A percentile compares a stretch with the other conserved stretches of the same genome.
Conservation (phyloP, 2,797 vertebrate species). For the Sebastes wilsoni region DNA sequence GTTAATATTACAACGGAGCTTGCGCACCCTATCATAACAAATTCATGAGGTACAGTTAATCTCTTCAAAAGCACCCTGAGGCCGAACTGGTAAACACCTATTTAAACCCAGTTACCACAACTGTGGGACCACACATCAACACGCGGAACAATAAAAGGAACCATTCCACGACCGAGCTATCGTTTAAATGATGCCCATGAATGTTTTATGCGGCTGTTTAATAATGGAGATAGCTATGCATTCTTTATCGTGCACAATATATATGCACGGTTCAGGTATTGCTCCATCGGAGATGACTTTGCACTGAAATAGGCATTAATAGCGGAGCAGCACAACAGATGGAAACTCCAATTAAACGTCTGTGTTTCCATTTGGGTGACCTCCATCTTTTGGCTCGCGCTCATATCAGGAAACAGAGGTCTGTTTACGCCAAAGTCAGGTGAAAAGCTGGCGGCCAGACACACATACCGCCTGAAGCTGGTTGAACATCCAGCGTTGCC, state of each 20-base stretch:
- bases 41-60: constrained; percentile 36
- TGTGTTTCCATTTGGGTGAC: constrained; percentile 27
- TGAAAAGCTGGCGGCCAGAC: not conserved
- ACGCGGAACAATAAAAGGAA: constrained; percentile 24
- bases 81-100: constrained; percentile 25
- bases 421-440: constrained; percentile 20
- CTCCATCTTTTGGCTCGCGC: constrained; percentile 26
- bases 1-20: not conserved
- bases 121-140: constrained; percentile 19
- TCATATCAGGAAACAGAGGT: constrained; percentile 19
- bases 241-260: constrained; percentile 57
- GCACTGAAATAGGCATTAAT: constrained; percentile 6
- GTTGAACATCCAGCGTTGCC: not conserved
- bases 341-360: constrained; percentile 20
- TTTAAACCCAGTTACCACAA: constrained; percentile 39
- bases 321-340: constrained; percentile 26
- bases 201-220: constrained; percentile 58
- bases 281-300: constrained; percentile 20
- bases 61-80: not conserved
- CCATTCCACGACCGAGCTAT: constrained; percentile 8
- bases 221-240: constrained; percentile 66
- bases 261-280: constrained; percentile 31
- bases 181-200: constrained; percentile 47
- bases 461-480: not conserved
- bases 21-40: not conserved